phyloP scores from a whole-genome alignment of 1,140 invertebrate genomes.

The Papilio helenus region DNA sequence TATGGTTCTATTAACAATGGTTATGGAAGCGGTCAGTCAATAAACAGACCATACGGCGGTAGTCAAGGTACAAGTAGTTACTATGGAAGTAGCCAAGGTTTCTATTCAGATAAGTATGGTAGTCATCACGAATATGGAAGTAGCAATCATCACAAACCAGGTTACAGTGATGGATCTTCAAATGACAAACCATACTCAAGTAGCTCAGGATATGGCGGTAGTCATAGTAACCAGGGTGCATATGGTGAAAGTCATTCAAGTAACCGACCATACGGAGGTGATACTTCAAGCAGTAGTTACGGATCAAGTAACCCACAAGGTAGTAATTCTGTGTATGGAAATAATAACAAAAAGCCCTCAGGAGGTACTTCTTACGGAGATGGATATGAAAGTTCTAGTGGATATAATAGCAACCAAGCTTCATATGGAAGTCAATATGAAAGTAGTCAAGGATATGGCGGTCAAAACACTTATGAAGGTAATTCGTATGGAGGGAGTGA shows the following conservation, averaged over 20 bases:
- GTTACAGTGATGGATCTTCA: constrained; percentile 24
- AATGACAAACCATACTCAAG: constrained; percentile 19
- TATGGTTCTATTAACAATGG: constrained; percentile 9
- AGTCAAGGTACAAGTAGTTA: not conserved
- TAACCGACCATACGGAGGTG: constrained; percentile 33
- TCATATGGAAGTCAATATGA: constrained; percentile 36
- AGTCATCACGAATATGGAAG: constrained; percentile 24
- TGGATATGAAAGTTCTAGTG: constrained; percentile 28
- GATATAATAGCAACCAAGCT: constrained; percentile 34
- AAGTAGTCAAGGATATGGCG: constrained; percentile 41
- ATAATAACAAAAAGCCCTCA: constrained; percentile 27
- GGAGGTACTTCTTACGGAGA: constrained; percentile 15
- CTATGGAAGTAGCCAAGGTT: constrained; percentile 5
- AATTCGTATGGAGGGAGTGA: constrained; percentile 37
- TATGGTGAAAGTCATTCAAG: constrained; percentile 30
- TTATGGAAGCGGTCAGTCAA: constrained; percentile 11
- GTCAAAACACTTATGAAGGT: constrained; percentile 29
- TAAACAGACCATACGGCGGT: constrained; percentile 19
- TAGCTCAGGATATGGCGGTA: constrained; percentile 5
- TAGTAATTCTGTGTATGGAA: constrained; percentile 14
- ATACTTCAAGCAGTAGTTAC: constrained; percentile 10
- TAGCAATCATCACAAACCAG: constrained; percentile 18
- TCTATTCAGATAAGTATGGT: not conserved
- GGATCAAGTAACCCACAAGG: constrained; percentile 14
- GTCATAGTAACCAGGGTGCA: constrained; percentile 10